Conservation (phyloP, 2,113 vertebrate genomes). For the human region DNA sequence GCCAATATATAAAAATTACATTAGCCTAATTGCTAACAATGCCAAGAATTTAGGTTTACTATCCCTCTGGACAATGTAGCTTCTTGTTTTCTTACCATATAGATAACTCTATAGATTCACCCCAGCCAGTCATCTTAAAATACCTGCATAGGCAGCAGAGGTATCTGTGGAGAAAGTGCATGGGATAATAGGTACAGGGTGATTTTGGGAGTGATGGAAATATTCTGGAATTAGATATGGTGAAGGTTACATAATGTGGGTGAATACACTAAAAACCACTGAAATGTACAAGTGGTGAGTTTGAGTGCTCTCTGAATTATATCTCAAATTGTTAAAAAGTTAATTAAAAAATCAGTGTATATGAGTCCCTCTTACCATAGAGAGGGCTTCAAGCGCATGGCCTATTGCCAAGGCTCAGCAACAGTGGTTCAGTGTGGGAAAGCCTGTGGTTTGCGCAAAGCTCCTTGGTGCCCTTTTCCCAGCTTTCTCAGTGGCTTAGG, state of each 20-base stretch:
- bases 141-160: not conserved
- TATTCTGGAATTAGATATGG: conserved; percentile 30
- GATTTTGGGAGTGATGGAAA: not conserved
- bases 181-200: not conserved
- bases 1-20: not conserved
- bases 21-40: conserved; percentile 49
- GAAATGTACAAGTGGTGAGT: not conserved
- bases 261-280: not conserved
- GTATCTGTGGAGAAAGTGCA: not conserved
- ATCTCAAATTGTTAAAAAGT: not conserved
- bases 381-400: not conserved
- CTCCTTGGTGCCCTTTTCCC: not conserved
- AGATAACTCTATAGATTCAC: not conserved
- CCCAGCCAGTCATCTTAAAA: conserved; percentile 13
- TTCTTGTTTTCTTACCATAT: conserved; percentile 23
- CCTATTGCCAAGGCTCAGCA: not conserved
- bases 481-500: not conserved
- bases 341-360: not conserved
- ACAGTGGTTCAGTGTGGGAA: not conserved
- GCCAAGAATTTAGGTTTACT: not conserved
- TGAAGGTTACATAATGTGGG: not conserved
- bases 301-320: conserved; percentile 6
- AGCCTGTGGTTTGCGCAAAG: not conserved
- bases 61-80: not conserved
- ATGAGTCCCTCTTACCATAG: not conserved